Evolutionary conservation across 2,797 vertebrate species (phyloP).

Genomic region (Enteromius argenteus): DNA sequence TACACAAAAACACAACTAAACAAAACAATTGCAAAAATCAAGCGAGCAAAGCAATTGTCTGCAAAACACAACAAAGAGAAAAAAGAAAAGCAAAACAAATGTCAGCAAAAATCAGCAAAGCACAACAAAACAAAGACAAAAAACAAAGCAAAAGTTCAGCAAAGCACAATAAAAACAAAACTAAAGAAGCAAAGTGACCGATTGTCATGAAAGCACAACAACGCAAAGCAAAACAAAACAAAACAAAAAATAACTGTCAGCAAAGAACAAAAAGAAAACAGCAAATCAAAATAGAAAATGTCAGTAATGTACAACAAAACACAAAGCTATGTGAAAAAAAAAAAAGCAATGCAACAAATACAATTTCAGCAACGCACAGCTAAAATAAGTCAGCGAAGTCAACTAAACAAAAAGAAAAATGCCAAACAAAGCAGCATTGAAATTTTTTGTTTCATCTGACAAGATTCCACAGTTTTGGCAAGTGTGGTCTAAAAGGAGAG

Average conservation of each 20-base stretch:
- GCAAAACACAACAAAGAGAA: too few species aligned
- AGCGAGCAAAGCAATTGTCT: neutral
- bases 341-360: neutral
- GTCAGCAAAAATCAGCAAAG: neutral
- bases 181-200: neutral
- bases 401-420: neutral
- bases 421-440: too few species aligned
- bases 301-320: too few species aligned
- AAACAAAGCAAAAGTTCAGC: neutral
- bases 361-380: too few species aligned
- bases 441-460: neutral
- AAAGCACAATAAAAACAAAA: neutral
- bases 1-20: neutral
- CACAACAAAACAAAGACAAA: neutral
- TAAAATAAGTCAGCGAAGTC: neutral
- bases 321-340: too few species aligned
- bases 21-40: neutral
- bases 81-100: too few species aligned
- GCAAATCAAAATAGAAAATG: too few species aligned
- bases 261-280: too few species aligned
- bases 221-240: neutral
- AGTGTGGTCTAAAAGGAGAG: neutral
- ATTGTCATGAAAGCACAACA: neutral
- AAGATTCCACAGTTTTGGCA: neutral
- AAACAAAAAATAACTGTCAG: too few species aligned